phyloP scores from a whole-genome alignment of 2,888 invertebrate species.

The Agrenia bidenticulata region DNA sequence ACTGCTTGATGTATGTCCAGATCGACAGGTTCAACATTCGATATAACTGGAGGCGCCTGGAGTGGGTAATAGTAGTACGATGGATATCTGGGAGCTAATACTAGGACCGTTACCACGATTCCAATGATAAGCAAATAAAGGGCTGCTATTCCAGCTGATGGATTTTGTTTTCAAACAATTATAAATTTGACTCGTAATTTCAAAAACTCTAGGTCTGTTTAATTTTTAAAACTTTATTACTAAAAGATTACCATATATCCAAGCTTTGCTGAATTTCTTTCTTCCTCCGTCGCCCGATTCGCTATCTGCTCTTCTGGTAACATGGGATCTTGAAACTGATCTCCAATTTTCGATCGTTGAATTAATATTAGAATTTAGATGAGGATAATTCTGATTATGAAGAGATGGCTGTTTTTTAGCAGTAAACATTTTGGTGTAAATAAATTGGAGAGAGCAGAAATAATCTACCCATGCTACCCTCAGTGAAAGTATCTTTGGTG shows the following conservation, averaged over 20 bases:
- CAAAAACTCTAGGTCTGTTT: neutral
- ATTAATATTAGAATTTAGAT: neutral
- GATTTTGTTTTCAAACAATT: no score
- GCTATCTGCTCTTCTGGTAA: neutral
- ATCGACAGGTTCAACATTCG: no score
- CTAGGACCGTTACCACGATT: slow-evolving; percentile 1
- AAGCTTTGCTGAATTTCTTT: neutral
- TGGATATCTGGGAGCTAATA: slow-evolving; percentile 12
- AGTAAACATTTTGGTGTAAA: no score
- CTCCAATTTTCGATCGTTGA: neutral
- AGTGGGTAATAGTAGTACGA: neutral
- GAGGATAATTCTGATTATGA: no score
- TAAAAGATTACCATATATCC: slow-evolving; percentile 11
- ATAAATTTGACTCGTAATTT: neutral
- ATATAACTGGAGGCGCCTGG: no score
- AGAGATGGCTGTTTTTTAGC: no score
- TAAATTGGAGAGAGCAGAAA: no score
- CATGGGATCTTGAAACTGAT: neutral
- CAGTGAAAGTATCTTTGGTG: no score
- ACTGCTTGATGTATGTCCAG: no score
- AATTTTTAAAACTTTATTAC: no score
- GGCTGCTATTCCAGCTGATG: slow-evolving; percentile 5
- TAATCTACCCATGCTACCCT: no score
- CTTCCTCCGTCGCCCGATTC: neutral
- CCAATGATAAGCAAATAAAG: slow-evolving; percentile 8